phyloP scores from a whole-genome alignment of 2,113 vertebrate genomes.

The Corythoichthys intestinalis region DNA sequence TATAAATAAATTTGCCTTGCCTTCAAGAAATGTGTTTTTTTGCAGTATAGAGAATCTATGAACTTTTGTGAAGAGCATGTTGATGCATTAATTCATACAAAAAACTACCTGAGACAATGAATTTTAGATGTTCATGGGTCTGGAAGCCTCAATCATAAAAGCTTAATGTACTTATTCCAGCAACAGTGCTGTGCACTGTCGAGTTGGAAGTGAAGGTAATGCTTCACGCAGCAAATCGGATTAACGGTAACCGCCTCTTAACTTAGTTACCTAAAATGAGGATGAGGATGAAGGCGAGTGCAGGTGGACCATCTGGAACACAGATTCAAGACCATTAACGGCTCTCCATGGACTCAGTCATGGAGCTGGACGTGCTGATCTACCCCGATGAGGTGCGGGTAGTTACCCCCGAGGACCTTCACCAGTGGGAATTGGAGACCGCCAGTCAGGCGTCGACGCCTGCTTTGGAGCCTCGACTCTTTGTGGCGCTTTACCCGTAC shows the following conservation, averaged over 20 bases:
- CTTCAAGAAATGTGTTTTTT: no score
- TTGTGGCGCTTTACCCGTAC: slow-evolving; percentile 94
- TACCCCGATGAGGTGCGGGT: slow-evolving; percentile 63
- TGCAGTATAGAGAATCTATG: no score
- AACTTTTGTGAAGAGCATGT: no score
- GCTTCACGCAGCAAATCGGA: slow-evolving; percentile 58
- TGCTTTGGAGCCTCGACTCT: slow-evolving; percentile 68
- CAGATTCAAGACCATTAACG: slow-evolving; percentile 25
- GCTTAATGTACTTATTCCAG: not conserved
- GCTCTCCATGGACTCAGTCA: slow-evolving; percentile 50
- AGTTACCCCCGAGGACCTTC: slow-evolving; percentile 51
- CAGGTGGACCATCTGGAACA: slow-evolving; percentile 56
- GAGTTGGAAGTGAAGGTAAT: not conserved
- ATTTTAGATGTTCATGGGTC: not conserved
- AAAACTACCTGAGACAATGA: no score
- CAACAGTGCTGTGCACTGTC: not conserved
- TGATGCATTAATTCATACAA: no score
- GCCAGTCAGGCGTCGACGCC: slow-evolving; percentile 51
- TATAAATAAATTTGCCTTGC: no score
- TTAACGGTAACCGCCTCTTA: slow-evolving; percentile 62
- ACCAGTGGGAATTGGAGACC: slow-evolving; percentile 57
- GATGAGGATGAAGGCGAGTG: slow-evolving; percentile 39
- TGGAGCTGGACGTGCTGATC: slow-evolving; percentile 68
- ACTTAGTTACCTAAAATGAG: slow-evolving; percentile 59
- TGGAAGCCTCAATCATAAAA: not conserved